Conservation (phyloP, 2,888 invertebrate species). For the Euplagia quadripunctaria region DNA sequence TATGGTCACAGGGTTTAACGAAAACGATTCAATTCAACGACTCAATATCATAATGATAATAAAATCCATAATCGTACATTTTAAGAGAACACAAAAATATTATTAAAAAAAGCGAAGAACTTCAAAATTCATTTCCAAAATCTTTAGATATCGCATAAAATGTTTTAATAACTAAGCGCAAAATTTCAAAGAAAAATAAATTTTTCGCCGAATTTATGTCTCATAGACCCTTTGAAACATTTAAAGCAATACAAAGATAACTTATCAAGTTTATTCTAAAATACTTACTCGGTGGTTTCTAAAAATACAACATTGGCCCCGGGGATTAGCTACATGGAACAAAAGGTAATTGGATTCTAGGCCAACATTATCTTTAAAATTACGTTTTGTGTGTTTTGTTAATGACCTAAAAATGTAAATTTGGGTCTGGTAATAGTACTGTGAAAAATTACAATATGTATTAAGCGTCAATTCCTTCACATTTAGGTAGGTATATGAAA, state of each 20-base stretch:
- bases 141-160: constrained; percentile 1
- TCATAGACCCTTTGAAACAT: neutral
- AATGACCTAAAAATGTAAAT: neutral
- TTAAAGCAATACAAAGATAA: neutral
- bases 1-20: neutral
- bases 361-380: constrained; percentile 8
- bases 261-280: neutral
- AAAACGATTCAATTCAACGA: neutral
- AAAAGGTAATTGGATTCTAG: constrained; percentile 22
- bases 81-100: neutral
- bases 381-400: constrained; percentile 5
- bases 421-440: neutral
- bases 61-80: neutral
- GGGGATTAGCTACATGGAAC: constrained; percentile 11
- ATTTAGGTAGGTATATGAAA: too few relatives aligned
- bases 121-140: neutral
- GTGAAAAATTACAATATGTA: too few relatives aligned
- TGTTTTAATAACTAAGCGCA: neutral
- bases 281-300: neutral
- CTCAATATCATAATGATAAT: neutral
- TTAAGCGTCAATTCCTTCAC: too few relatives aligned
- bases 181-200: neutral
- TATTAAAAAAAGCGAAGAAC: neutral
- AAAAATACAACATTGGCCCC: constrained; percentile 3
- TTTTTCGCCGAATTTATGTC: neutral